Conservation (phyloP, 2,888 invertebrate genomes). For the Rhabditoides inermis region DNA sequence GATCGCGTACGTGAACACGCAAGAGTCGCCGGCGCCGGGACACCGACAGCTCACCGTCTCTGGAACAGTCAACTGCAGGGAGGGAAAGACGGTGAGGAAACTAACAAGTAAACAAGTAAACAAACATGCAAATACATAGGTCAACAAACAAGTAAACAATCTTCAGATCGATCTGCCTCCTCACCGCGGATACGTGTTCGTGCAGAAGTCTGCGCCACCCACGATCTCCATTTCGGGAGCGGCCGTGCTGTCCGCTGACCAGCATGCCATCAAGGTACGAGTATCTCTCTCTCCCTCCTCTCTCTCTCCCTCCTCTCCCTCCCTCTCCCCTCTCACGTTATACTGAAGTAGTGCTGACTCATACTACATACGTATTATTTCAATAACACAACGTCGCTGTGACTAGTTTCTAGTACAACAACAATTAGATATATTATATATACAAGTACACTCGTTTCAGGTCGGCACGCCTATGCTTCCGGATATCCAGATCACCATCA, state of each 20-base stretch:
- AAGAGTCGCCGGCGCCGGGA: conserved; percentile 88
- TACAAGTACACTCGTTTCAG: background rate
- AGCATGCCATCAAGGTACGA: conserved; percentile 68
- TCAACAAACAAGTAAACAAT: background rate
- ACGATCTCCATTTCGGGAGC: conserved; percentile 62
- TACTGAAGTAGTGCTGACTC: too few species aligned
- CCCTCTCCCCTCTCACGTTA: too few species aligned
- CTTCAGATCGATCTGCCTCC: conserved; percentile 60
- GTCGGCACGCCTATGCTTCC: conserved; percentile 79
- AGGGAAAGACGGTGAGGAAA: conserved; percentile 19
- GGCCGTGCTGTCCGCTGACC: conserved; percentile 73
- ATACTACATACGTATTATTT: too few species aligned
- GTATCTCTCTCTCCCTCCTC: too few species aligned
- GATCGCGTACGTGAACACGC: conserved; percentile 79
- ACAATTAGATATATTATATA: too few species aligned
- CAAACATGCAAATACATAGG: background rate
- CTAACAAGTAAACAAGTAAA: background rate
- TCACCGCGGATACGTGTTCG: conserved; percentile 77
- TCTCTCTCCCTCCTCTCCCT: too few species aligned
- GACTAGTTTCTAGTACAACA: too few species aligned
- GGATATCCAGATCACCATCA: conserved; percentile 66
- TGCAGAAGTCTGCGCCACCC: conserved; percentile 75
- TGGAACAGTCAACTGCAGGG: conserved; percentile 67
- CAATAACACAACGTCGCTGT: too few species aligned
- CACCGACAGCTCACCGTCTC: conserved; percentile 74